These are phyloP conservation scores for Anoura caudifer DNA, from an alignment of 2,113 vertebrate species.

Conservation along the genomic window DNA sequence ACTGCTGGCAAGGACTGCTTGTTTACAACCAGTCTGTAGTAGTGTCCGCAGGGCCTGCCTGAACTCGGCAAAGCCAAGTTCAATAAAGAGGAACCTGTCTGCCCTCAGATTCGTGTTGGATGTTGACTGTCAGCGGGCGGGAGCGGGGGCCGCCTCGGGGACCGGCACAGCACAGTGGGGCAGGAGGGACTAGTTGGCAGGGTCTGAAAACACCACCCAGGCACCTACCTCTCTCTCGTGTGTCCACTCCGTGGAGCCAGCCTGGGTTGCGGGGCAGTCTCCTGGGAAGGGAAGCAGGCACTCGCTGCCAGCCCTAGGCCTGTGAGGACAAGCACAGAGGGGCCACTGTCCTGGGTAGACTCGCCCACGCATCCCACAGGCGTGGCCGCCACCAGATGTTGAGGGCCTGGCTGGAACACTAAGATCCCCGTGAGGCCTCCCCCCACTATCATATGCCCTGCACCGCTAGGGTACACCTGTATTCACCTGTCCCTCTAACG, in stretches of 20 bases:
- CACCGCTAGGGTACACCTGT: background rate
- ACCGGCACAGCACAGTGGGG: fast-evolving
- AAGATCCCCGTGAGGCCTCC: fast-evolving
- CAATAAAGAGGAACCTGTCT: conserved; percentile 66
- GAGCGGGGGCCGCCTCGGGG: background rate
- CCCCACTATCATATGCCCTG: fast-evolving
- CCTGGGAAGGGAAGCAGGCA: background rate
- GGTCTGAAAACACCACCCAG: fast-evolving
- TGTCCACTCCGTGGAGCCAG: background rate
- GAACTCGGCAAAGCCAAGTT: conserved; percentile 33
- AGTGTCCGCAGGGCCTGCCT: background rate
- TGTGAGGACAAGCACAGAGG: fast-evolving
- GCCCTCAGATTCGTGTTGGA: conserved; percentile 33
- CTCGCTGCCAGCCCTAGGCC: too few species aligned
- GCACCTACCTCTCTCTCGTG: background rate
- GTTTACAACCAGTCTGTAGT: background rate
- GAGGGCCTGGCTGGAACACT: background rate
- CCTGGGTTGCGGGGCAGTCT: fast-evolving
- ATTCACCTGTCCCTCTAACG: fast-evolving
- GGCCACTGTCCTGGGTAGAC: background rate
- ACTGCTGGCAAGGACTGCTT: background rate
- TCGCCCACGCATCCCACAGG: background rate
- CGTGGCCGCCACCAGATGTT: fast-evolving
- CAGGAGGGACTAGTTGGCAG: fast-evolving
- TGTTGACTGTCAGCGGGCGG: background rate